Conservation (phyloP, 2,113 vertebrate species). For the Mesocricetus auratus region DNA sequence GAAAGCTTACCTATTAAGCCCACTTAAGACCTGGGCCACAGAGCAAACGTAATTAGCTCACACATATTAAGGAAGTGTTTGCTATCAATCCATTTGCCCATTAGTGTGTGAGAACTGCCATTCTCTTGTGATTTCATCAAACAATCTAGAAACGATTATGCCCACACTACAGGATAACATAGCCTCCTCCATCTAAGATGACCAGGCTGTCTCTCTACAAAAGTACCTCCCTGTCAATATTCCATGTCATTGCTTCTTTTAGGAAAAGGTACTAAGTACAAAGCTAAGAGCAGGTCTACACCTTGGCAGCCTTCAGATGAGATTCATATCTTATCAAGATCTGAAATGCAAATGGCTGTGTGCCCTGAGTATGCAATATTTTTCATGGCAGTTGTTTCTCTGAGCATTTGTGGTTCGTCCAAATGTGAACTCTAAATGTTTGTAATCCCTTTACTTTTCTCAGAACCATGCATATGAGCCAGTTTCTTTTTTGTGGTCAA, state of each 20-base stretch:
- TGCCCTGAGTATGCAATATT: fast-evolving
- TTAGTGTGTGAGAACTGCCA: neutral
- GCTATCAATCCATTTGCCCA: neutral
- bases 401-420: neutral
- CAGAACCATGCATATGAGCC: neutral
- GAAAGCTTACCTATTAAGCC: neutral
- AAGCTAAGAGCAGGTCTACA: neutral
- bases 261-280: neutral
- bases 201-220: neutral
- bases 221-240: neutral
- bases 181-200: neutral
- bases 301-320: neutral
- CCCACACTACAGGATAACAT: neutral
- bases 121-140: neutral
- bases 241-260: neutral
- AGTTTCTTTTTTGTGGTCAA: no score
- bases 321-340: neutral
- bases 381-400: neutral
- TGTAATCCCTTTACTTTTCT: neutral
- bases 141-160: neutral
- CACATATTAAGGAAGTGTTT: neutral
- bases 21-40: neutral
- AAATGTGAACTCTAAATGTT: neutral
- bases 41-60: neutral
- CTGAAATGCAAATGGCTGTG: neutral